phyloP scores from a whole-genome alignment of 2,888 invertebrate genomes.

The Thera britannica region DNA sequence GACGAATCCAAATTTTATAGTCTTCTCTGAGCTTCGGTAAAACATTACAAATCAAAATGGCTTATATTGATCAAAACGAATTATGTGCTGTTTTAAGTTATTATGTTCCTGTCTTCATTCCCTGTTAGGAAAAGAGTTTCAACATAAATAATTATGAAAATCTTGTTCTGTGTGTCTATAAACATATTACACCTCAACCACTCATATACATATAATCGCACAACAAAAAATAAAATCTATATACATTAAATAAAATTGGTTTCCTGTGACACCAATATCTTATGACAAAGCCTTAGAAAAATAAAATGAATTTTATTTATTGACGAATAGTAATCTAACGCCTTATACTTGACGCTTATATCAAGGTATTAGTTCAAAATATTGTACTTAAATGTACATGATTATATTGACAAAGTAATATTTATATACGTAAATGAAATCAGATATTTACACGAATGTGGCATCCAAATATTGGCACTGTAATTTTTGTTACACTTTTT shows the following conservation, averaged over 20 bases:
- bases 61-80: too few relatives aligned
- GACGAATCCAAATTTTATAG: neutral
- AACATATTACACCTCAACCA: slow-evolving; percentile 26
- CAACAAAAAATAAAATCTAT: slow-evolving; percentile 33
- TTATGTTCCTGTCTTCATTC: neutral
- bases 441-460: slow-evolving; percentile 21
- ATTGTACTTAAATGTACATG: slow-evolving; percentile 29
- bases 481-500: neutral
- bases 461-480: slow-evolving; percentile 21
- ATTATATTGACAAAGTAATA: slow-evolving; percentile 30
- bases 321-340: slow-evolving; percentile 21
- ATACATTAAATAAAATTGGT: slow-evolving; percentile 29
- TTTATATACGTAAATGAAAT: slow-evolving; percentile 27
- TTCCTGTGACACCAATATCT: slow-evolving; percentile 33
- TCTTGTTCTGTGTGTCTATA: slow-evolving; percentile 31
- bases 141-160: neutral
- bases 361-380: slow-evolving; percentile 23
- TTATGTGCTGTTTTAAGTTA: too few relatives aligned
- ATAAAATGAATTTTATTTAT: slow-evolving; percentile 13
- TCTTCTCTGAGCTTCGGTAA: neutral
- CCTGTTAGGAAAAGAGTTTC: neutral
- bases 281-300: slow-evolving; percentile 23
- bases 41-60: too few relatives aligned
- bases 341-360: slow-evolving; percentile 31
- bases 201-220: slow-evolving; percentile 36